A percentile compares a stretch with the other conserved stretches of the same genome.
Evolutionary conservation across 2,888 invertebrate genomes (phyloP).

Genomic region (Mythimna albipuncta): DNA sequence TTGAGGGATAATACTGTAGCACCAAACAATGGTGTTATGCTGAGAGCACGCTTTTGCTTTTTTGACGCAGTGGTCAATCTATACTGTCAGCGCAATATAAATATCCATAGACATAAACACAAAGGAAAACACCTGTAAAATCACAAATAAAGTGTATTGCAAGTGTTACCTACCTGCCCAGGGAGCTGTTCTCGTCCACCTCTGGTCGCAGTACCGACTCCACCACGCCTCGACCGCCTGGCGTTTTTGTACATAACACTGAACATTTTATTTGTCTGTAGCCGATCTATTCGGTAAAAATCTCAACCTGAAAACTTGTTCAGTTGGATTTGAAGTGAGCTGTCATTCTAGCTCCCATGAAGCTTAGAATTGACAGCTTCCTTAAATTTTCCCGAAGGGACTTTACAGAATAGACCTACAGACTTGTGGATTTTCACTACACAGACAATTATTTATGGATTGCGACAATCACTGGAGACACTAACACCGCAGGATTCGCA

Average conservation of each 20-base stretch:
- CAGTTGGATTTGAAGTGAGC: not conserved
- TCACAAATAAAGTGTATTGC: not conserved
- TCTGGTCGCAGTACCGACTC: not conserved
- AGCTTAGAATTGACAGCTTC: not conserved
- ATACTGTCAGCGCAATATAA: not conserved
- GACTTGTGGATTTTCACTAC: not conserved
- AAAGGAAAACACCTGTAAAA: not conserved
- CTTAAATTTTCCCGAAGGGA: not conserved
- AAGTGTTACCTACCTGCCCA: constrained; percentile 26
- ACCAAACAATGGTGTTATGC: no score
- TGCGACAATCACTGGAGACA: not conserved
- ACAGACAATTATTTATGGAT: not conserved
- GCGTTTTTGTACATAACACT: constrained; percentile 24
- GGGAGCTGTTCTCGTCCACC: not conserved
- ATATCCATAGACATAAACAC: not conserved
- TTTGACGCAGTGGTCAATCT: not conserved
- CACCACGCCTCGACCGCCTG: constrained; percentile 9
- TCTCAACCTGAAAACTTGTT: not conserved
- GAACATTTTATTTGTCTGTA: not conserved
- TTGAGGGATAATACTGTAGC: no score
- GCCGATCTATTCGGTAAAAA: not conserved
- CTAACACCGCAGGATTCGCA: no score
- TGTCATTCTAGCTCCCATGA: not conserved
- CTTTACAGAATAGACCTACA: not conserved
- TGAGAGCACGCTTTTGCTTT: no score